These are phyloP conservation scores for Thalassophryne amazonica DNA, from an alignment of 2,797 vertebrate species.

Conservation along the genomic window DNA sequence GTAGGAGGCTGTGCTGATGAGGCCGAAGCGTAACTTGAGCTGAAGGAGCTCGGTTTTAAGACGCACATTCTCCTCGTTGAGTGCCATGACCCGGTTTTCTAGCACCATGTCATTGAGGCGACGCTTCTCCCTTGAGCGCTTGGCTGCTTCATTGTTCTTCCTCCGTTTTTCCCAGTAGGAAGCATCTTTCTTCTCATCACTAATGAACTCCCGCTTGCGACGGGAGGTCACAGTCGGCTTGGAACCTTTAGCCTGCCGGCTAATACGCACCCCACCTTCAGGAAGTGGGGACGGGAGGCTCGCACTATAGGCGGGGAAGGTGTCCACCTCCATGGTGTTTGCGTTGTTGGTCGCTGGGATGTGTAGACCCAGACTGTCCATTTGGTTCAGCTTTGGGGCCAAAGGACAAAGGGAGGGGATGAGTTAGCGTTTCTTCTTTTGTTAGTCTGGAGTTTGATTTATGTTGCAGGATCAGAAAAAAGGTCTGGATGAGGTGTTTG, in stretches of 20 bases:
- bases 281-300: constrained; percentile 60
- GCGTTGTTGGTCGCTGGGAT: constrained; percentile 58
- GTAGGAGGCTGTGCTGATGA: constrained; percentile 78
- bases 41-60: constrained; percentile 83
- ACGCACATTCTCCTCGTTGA: constrained; percentile 82
- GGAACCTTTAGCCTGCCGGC: constrained; percentile 65
- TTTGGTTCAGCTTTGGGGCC: constrained; percentile 54
- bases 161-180: constrained; percentile 85
- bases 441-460: constrained; percentile 27
- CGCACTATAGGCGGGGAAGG: constrained; percentile 55
- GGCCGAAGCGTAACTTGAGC: constrained; percentile 81
- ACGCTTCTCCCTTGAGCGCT: constrained; percentile 81
- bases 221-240: constrained; percentile 68
- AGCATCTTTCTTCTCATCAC: constrained; percentile 80
- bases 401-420: constrained; percentile 38
- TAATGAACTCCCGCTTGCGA: constrained; percentile 78
- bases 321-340: constrained; percentile 61
- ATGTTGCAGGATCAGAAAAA: constrained; percentile 67
- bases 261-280: constrained; percentile 27
- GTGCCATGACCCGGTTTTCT: constrained; percentile 75
- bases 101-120: constrained; percentile 80
- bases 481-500: constrained; percentile 66
- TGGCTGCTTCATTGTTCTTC: constrained; percentile 87
- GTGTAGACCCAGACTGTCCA: constrained; percentile 77
- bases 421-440: constrained; percentile 40